Evolutionary conservation across 2,888 invertebrate species (phyloP).

Genomic region (Metopia argyrocephala): DNA sequence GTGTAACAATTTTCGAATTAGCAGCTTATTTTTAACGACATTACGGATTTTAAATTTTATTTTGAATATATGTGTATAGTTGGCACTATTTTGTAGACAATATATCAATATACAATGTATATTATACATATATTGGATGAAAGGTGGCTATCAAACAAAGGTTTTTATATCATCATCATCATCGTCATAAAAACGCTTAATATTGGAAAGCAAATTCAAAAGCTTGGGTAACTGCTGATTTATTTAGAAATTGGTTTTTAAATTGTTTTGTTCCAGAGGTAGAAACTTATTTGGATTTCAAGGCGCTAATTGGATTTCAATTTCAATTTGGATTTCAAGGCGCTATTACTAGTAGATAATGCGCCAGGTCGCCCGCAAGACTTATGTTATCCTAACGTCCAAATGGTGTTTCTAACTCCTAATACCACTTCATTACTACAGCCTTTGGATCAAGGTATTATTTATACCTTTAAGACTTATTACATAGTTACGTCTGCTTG

Average conservation of each 20-base stretch:
- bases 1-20: no score
- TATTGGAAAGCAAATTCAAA: constrained; percentile 5
- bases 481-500: no score
- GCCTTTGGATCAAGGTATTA: constrained; percentile 47
- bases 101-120: no score
- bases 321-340: constrained; percentile 17
- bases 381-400: constrained; percentile 5
- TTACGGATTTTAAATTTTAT: no score
- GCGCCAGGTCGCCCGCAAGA: constrained; percentile 12
- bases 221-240: constrained; percentile 4
- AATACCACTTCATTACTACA: constrained; percentile 23
- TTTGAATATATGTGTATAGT: no score
- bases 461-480: constrained; percentile 30
- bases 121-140: no score
- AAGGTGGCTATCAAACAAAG: no score
- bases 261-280: constrained; percentile 8
- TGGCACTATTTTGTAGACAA: no score
- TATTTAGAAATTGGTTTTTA: constrained; percentile 11
- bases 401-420: constrained; percentile 12
- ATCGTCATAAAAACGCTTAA: no score
- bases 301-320: no score
- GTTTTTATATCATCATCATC: no score
- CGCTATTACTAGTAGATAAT: constrained; percentile 8
- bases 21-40: no score
- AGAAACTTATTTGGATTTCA: constrained; percentile 2